These are phyloP conservation scores for Acronicta psi DNA, from an alignment of 2,888 invertebrate species.

Conservation along the genomic window DNA sequence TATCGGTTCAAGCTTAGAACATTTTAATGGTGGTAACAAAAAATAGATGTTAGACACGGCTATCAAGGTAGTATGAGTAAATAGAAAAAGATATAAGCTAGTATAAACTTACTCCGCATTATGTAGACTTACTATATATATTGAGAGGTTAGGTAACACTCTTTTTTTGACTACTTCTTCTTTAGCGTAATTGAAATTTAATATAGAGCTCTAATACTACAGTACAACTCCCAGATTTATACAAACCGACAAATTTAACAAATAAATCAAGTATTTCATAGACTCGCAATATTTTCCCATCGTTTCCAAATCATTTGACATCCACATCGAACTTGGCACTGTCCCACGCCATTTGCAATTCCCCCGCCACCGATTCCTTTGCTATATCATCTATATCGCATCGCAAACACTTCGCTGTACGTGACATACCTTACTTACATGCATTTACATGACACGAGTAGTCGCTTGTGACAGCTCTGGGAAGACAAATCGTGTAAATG, in stretches of 20 bases:
- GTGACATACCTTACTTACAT: constrained; percentile 38
- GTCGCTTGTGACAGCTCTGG: constrained; percentile 65
- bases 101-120: too few species aligned
- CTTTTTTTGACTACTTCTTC: too few species aligned
- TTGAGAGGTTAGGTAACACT: too few species aligned
- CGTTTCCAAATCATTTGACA: constrained; percentile 45
- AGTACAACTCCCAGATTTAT: too few species aligned
- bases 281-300: constrained; percentile 30
- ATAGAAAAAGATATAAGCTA: too few species aligned
- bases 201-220: too few species aligned
- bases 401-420: constrained; percentile 35
- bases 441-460: constrained; percentile 65
- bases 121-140: too few species aligned
- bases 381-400: constrained; percentile 39
- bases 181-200: too few species aligned
- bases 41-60: too few species aligned
- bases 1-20: too few species aligned
- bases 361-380: constrained; percentile 15
- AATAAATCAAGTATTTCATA: constrained; percentile 7
- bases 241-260: neutral
- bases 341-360: constrained; percentile 26
- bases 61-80: too few species aligned
- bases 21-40: too few species aligned
- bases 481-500: constrained; percentile 69
- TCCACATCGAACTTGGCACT: constrained; percentile 34